A percentile compares a stretch with the other conserved stretches of the same genome.
Evolutionary conservation across 1,140 invertebrate genomes (phyloP).

Genomic region (Drosophila guanche): DNA sequence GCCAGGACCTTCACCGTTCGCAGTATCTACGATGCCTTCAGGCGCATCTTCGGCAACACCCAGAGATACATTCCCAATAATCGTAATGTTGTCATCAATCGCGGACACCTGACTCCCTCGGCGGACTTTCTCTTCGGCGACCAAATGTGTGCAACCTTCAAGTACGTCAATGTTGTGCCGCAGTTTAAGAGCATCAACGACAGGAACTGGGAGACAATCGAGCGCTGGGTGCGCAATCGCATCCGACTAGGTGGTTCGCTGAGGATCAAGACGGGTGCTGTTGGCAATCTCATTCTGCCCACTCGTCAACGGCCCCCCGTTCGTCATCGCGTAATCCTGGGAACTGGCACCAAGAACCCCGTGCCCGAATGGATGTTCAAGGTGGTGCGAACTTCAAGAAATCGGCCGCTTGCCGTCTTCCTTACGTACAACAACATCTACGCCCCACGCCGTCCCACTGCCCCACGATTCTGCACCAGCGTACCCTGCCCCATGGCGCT

Average conservation of each 20-base stretch:
- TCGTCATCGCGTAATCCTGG: slow-evolving; percentile 16
- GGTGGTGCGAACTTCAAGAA: slow-evolving; percentile 16
- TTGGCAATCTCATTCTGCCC: slow-evolving; percentile 9
- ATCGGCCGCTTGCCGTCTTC: slow-evolving; percentile 29
- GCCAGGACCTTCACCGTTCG: slow-evolving; percentile 23
- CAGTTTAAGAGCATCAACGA: slow-evolving; percentile 84
- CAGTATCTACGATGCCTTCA: slow-evolving; percentile 29
- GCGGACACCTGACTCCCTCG: slow-evolving; percentile 48
- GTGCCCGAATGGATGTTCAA: slow-evolving; percentile 52
- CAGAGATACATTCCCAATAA: slow-evolving; percentile 40
- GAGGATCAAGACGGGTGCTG: slow-evolving; percentile 37
- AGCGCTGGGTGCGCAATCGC: slow-evolving; percentile 50
- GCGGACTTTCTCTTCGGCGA: slow-evolving; percentile 38
- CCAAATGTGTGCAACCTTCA: slow-evolving; percentile 75
- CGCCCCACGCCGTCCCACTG: slow-evolving; percentile 10
- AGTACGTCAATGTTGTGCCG: slow-evolving; percentile 84
- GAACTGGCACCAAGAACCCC: slow-evolving; percentile 18
- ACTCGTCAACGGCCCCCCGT: background rate
- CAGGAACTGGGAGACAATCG: slow-evolving; percentile 84
- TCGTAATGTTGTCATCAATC: slow-evolving; percentile 32
- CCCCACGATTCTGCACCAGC: slow-evolving; percentile 14
- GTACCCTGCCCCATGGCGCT: slow-evolving; percentile 30
- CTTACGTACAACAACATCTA: slow-evolving; percentile 52
- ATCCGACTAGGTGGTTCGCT: slow-evolving; percentile 4
- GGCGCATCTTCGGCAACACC: slow-evolving; percentile 24